These are phyloP conservation scores for Ptychobarbus kaznakovi DNA, from an alignment of 2,797 vertebrate species.

Conservation along the genomic window DNA sequence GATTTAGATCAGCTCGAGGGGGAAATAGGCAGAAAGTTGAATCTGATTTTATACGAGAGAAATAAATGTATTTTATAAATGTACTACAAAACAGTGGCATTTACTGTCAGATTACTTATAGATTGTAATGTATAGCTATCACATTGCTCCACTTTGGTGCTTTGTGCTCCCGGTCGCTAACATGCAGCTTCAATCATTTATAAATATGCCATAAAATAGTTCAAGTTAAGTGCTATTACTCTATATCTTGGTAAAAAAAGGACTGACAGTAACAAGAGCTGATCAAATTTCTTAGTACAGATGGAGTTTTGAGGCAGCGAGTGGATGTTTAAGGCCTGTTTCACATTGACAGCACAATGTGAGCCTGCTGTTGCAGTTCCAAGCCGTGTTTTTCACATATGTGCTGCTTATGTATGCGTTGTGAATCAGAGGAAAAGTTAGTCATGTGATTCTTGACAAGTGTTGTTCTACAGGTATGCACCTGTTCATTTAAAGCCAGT, in stretches of 20 bases:
- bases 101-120: slow-evolving; percentile 19
- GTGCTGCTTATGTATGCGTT: neutral
- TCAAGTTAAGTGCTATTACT: slow-evolving; percentile 29
- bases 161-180: slow-evolving; percentile 8
- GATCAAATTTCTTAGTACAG: slow-evolving; percentile 35
- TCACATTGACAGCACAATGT: neutral
- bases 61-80: slow-evolving; percentile 37
- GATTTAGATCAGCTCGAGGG: slow-evolving; percentile 17
- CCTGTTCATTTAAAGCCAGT: slow-evolving; percentile 50
- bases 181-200: slow-evolving; percentile 31
- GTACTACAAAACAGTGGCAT: slow-evolving; percentile 21
- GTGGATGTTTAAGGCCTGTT: slow-evolving; percentile 2
- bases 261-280: slow-evolving; percentile 31
- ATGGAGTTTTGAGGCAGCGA: slow-evolving; percentile 7
- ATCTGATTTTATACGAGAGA: slow-evolving; percentile 14
- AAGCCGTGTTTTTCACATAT: slow-evolving; percentile 13
- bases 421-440: slow-evolving; percentile 52
- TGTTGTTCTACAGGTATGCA: slow-evolving; percentile 50
- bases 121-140: slow-evolving; percentile 33
- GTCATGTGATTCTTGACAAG: slow-evolving; percentile 28
- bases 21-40: slow-evolving; percentile 33
- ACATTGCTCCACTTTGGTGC: neutral
- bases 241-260: slow-evolving; percentile 30
- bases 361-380: slow-evolving; percentile 39
- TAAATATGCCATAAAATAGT: slow-evolving; percentile 30